Evolutionary conservation across 2,888 invertebrate species (phyloP).

Genomic region (Pogonocherus hispidulus): DNA sequence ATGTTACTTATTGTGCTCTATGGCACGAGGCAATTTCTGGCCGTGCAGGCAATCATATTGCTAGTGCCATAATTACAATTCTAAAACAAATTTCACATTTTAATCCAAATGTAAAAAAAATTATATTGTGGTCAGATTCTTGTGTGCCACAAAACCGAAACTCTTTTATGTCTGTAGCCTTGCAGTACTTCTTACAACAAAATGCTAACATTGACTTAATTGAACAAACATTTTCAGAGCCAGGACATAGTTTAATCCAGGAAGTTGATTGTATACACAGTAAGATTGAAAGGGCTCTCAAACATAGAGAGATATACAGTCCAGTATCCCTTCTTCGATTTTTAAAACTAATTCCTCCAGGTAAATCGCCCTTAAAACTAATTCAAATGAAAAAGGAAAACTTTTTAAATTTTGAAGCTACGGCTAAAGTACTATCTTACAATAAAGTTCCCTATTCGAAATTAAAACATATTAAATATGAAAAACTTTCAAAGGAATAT

Average conservation of each 20-base stretch:
- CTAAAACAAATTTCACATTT: background rate
- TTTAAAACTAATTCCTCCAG: background rate
- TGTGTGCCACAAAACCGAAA: too few species aligned
- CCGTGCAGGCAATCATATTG: conserved; percentile 2
- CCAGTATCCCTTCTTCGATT: background rate
- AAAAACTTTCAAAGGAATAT: background rate
- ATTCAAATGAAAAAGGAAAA: background rate
- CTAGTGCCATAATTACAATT: conserved; percentile 3
- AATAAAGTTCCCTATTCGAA: background rate
- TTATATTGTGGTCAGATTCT: conserved; percentile 4
- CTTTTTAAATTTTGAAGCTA: background rate
- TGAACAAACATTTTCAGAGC: conserved; percentile 5
- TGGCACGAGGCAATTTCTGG: conserved; percentile 14
- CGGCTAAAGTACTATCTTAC: background rate
- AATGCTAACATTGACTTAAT: background rate
- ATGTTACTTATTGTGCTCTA: background rate
- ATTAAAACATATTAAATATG: background rate
- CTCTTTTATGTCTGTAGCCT: background rate
- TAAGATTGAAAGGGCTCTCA: background rate
- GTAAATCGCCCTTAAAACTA: background rate
- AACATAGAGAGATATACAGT: too few species aligned
- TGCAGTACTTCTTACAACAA: background rate
- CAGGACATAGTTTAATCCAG: background rate
- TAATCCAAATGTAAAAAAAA: background rate
- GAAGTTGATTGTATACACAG: conserved; percentile 1